Evolutionary conservation across 2,797 vertebrate genomes (phyloP).

Genomic region (Sebastes vulpes): DNA sequence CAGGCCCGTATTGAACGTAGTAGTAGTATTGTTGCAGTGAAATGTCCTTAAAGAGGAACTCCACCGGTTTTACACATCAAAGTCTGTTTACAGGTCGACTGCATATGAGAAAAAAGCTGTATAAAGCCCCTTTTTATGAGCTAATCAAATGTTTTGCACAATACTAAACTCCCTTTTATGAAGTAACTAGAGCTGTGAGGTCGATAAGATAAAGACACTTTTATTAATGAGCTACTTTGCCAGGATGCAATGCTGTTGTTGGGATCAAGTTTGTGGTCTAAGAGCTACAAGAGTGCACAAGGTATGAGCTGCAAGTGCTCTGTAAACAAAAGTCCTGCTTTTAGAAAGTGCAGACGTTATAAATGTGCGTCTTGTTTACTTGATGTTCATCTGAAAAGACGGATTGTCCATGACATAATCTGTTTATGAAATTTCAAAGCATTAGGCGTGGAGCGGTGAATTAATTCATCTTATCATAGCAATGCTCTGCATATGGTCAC

Average conservation of each 20-base stretch:
- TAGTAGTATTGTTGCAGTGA: background rate
- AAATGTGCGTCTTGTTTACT: constrained; percentile 27
- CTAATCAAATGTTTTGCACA: constrained; percentile 2
- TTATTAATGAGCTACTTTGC: constrained; percentile 30
- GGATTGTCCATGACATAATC: constrained; percentile 41
- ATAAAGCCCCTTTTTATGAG: background rate
- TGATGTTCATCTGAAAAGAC: constrained; percentile 35
- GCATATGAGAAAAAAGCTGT: background rate
- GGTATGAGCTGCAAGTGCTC: background rate
- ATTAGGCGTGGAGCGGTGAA: constrained; percentile 8
- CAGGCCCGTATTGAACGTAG: too few species aligned
- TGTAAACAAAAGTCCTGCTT: constrained; percentile 24
- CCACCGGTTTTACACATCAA: background rate
- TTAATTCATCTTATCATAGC: constrained; percentile 41
- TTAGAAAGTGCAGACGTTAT: constrained; percentile 6
- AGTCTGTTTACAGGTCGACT: background rate
- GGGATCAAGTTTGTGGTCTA: constrained; percentile 5
- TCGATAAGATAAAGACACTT: background rate
- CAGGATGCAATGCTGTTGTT: background rate
- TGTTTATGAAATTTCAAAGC: constrained; percentile 47
- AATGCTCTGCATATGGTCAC: constrained; percentile 44
- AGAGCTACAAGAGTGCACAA: background rate
- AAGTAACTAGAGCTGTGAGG: background rate
- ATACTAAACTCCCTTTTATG: background rate
- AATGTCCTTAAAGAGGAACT: background rate